Evolutionary conservation across 2,888 invertebrate species (phyloP).

Genomic region (Drosophila helvetica): DNA sequence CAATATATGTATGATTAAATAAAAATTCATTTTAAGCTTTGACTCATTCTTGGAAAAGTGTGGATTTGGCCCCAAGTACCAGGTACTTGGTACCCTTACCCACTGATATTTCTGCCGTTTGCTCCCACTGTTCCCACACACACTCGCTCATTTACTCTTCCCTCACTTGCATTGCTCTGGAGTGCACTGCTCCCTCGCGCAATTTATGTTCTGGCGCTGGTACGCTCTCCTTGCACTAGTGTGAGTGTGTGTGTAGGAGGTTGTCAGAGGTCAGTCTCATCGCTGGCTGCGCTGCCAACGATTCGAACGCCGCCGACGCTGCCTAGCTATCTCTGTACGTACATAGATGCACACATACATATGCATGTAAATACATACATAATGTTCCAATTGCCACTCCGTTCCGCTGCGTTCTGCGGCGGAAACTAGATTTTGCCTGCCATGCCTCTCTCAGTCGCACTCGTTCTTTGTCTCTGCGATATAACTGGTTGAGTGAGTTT

Average conservation of each 20-base stretch:
- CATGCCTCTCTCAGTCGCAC: slow-evolving; percentile 40
- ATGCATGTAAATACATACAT: slow-evolving; percentile 15
- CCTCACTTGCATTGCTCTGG: slow-evolving; percentile 26
- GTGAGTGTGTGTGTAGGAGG: slow-evolving; percentile 68
- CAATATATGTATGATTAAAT: neutral
- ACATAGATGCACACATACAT: slow-evolving; percentile 46
- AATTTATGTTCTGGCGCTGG: slow-evolving; percentile 61
- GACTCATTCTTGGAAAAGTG: neutral
- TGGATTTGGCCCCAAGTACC: neutral
- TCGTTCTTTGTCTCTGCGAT: slow-evolving; percentile 54
- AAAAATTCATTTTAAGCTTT: neutral
- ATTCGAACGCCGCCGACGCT: slow-evolving; percentile 45
- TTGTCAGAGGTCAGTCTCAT: slow-evolving; percentile 80
- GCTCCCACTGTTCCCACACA: slow-evolving; percentile 41
- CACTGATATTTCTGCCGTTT: neutral
- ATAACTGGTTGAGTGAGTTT: slow-evolving; percentile 77
- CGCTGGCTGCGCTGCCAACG: slow-evolving; percentile 59
- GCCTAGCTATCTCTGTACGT: slow-evolving; percentile 43
- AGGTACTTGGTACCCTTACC: slow-evolving; percentile 1
- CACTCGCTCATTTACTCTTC: neutral
- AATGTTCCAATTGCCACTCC: slow-evolving; percentile 64
- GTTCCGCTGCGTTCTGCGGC: slow-evolving; percentile 45
- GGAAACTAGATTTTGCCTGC: slow-evolving; percentile 70
- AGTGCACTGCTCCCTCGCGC: slow-evolving; percentile 73
- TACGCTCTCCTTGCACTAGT: slow-evolving; percentile 17